Base-by-base conservation (phyloP, 2,113 vertebrate genomes). In the Pipa parva region DNA sequence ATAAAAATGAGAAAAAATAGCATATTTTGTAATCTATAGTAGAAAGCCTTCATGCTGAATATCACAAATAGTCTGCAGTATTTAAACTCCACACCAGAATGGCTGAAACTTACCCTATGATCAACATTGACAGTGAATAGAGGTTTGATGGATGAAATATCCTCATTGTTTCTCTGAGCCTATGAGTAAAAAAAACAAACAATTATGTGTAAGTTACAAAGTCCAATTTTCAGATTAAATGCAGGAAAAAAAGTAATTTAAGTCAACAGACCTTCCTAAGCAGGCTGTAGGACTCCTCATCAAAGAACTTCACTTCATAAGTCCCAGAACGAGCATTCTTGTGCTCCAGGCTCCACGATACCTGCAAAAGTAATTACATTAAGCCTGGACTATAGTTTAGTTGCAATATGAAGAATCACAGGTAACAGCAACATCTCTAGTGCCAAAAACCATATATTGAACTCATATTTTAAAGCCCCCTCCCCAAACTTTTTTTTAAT, bases 131-230 rank as follows among this genome's bases (percentile, higher is more conserved):
- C 91, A 1, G 88, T 88, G 77, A 97, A 97, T 15, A 97, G 88
- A 15, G 94, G 93, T 15, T 87, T 77, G 75, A 95, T 93, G 54
- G 81, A 48, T 0, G 91, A 92, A 0, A 92, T 52, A 3, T 95
- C 93, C 75, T 95, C 93, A 0, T 94, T 93, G 79, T 93, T 97
- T 65, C 94, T 92, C 72, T 97, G 94, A 27, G 94, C 93, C 94
- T 97, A 72, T 9, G 75, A 71, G 2, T 17, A 36, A 74, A 4
- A 55, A n/a, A n/a, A n/a, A n/a, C n/a, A n/a, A n/a, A n/a, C n/a
- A n/a, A n/a, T n/a, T n/a, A n/a, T n/a, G n/a, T n/a, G n/a, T n/a
- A n/a, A n/a, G n/a, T n/a, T n/a, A n/a, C n/a, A n/a, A n/a, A n/a
- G n/a, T n/a, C n/a, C 22, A 1, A 28, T 6, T 28, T 22, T 31